Base-by-base conservation (phyloP, 2,797 vertebrate species). In the Phaenicophaeus curvirostris region DNA sequence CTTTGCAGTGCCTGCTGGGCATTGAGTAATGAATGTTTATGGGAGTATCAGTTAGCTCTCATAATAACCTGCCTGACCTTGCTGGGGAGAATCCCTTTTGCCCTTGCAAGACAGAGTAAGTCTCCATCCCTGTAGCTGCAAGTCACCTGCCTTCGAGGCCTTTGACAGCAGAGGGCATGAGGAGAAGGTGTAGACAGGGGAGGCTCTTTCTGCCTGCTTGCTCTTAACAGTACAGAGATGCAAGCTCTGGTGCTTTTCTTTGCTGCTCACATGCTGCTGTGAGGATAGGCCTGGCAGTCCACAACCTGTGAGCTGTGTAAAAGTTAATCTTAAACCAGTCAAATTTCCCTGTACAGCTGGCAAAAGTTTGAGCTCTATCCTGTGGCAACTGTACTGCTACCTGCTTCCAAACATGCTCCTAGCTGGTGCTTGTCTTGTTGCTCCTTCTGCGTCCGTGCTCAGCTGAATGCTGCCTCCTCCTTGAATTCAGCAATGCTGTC, bases 31-130 rank as follows among this genome's bases (percentile, higher is more conserved):
- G 82, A 91, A 91, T 91, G 82, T 93, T 93, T 87, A 75, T 65
- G 53, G 84, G 68, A 77, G 73, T 75, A 57, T 41, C 0, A 4
- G 63, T 31, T 62, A 69, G 71, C 72, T 85, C 85, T 63, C 91
- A 54, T 84, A 84, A 91, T 37, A 92, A 94, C 90, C 91, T 94
- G 76, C 55, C 37, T 0, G 28, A 91, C 96, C 93, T 96, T 92
- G 92, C 85, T 67, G 81, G 85, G 61, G 87, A 95, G 90, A 95
- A 96, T 84, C 78, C 80, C 28, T 92, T 65, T 55, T 90, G 85
- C 65, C 85, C 85, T 95, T 94, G 86, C 35, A 59, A 84, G 66
- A 19, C n/a, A 76, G 42, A 61, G 7, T 18, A 30, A 76, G 72
- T 30, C 53, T 81, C 46, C 31, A 25, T 44, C 58, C 65, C n/a